A percentile compares a stretch with the other conserved stretches of the same genome.
Evolutionary conservation across 2,888 invertebrate genomes (phyloP).

Genomic region (Meta bourneti): DNA sequence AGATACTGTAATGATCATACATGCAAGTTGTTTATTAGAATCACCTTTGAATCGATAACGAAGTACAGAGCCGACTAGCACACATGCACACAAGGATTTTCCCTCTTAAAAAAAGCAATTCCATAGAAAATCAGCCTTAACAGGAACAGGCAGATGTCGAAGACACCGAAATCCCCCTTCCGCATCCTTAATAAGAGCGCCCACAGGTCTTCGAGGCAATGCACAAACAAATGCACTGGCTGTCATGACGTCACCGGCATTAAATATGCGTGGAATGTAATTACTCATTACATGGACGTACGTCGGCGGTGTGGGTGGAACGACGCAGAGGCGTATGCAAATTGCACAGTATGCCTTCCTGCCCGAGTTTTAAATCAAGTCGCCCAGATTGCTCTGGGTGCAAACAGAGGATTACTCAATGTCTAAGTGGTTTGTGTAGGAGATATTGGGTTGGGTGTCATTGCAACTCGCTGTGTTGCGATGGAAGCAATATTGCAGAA

Average conservation of each 20-base stretch:
- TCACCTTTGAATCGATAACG: no score
- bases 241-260: neutral
- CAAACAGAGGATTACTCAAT: neutral
- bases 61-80: no score
- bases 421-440: neutral
- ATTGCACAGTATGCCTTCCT: neutral
- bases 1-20: no score
- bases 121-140: no score
- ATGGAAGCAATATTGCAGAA: no score
- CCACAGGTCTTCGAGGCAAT: neutral
- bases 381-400: neutral
- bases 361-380: neutral
- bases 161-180: neutral
- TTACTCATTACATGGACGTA: conserved; percentile 1
- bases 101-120: no score
- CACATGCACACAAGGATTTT: no score
- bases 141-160: neutral
- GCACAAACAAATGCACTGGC: neutral
- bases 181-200: neutral
- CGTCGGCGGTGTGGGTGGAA: neutral
- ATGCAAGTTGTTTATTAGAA: no score
- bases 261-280: conserved; percentile 25
- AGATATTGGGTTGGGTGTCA: neutral
- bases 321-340: neutral
- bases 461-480: neutral